These are phyloP conservation scores for Pheosia tremula DNA, from an alignment of 2,888 invertebrate genomes.

Conservation along the genomic window DNA sequence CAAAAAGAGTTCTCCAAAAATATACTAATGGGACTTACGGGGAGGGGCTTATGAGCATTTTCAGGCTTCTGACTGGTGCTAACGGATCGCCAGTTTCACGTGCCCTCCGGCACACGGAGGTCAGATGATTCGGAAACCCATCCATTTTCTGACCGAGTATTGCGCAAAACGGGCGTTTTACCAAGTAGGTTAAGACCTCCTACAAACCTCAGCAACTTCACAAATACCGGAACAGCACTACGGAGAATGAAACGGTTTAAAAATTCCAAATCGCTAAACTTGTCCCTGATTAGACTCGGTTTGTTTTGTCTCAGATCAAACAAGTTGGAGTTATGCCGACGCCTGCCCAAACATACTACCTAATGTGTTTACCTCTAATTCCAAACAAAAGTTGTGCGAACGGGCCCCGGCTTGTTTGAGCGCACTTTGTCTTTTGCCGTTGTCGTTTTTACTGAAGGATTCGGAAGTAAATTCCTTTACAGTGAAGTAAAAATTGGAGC, in stretches of 20 bases:
- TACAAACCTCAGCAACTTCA: slow-evolving; percentile 6
- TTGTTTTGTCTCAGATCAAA: slow-evolving; percentile 74
- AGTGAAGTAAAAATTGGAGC: slow-evolving; percentile 25
- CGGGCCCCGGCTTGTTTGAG: slow-evolving; percentile 52
- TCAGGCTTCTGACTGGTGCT: no score
- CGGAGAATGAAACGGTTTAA: slow-evolving; percentile 50
- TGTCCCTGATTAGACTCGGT: slow-evolving; percentile 67
- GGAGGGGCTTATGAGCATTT: no score
- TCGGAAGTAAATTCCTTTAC: slow-evolving; percentile 29
- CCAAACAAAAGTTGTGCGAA: slow-evolving; percentile 75
- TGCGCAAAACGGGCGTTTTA: no score
- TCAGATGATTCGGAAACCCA: no score
- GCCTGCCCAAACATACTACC: slow-evolving; percentile 77
- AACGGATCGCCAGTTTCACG: no score
- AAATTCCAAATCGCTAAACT: slow-evolving; percentile 60
- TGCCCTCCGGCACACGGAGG: no score
- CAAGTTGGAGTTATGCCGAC: slow-evolving; percentile 67
- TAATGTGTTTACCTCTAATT: slow-evolving; percentile 80
- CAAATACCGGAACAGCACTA: slow-evolving; percentile 23
- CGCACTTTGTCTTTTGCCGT: slow-evolving; percentile 49
- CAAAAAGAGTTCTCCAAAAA: no score
- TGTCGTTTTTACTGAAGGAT: slow-evolving; percentile 47
- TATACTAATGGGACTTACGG: no score
- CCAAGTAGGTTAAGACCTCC: no score
- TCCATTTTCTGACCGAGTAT: no score